phyloP scores from a whole-genome alignment of 2,888 invertebrate species.

The Tachina lurida region DNA sequence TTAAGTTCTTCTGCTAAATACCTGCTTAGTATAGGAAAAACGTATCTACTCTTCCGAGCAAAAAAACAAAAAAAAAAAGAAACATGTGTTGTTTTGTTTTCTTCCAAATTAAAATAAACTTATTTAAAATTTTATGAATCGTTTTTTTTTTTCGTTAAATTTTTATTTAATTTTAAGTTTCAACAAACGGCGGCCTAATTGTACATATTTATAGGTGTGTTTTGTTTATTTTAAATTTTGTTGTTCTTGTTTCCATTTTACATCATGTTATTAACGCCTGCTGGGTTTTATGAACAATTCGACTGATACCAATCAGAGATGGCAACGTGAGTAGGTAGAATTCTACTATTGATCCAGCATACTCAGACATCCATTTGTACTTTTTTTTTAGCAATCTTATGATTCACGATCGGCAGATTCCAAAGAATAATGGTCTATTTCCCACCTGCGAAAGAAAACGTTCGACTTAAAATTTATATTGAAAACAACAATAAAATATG shows the following conservation, averaged over 20 bases:
- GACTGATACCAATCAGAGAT: constrained; percentile 17
- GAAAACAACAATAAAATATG: too few species aligned
- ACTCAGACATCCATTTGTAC: too few species aligned
- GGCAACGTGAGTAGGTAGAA: too few species aligned
- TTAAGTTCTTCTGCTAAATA: constrained; percentile 5
- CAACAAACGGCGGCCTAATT: constrained; percentile 66
- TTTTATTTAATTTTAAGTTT: constrained; percentile 31
- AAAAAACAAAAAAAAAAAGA: constrained; percentile 8
- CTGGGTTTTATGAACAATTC: constrained; percentile 46
- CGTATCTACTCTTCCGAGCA: constrained; percentile 1
- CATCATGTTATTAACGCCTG: constrained; percentile 62
- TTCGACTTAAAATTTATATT: too few species aligned
- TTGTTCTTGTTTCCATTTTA: constrained; percentile 41
- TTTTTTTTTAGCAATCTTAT: too few species aligned
- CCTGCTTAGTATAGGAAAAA: constrained; percentile 2
- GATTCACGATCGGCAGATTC: too few species aligned
- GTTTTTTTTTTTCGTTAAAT: constrained; percentile 12
- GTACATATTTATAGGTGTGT: constrained; percentile 70
- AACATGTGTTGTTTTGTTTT: constrained; percentile 51
- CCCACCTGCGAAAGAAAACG: too few species aligned
- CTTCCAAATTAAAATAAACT: background rate
- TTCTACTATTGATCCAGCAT: too few species aligned
- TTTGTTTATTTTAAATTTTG: constrained; percentile 50
- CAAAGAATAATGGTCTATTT: too few species aligned
- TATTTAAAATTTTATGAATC: constrained; percentile 25